Base-by-base conservation (phyloP, 2,797 vertebrate genomes). In the Silurus lanzhouensis region DNA sequence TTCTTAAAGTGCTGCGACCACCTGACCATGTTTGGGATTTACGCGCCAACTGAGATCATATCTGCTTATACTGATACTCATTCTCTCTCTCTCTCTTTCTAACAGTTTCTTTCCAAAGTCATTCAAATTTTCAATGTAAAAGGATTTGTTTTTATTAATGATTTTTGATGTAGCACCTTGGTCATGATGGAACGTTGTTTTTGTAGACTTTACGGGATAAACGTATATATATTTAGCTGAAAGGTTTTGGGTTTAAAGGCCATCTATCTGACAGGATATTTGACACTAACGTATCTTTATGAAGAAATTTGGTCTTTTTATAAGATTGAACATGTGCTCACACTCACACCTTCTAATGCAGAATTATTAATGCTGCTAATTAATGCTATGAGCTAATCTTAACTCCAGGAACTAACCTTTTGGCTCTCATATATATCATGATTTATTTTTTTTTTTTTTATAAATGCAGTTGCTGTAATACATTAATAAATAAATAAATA, bases 11-110 rank as follows among this genome's bases (percentile, higher is more conserved):
- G 14, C 72, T 27, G 14, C 1, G 27, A 77, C 25, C 12, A 0
- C 25, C 17, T 7, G 20, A 22, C 6, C 31, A 14, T 61, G 58
- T 44, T 61, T 61, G 20, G 58, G 31, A 78, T 78, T 78, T 44
- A 6, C 75, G 14, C 10, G 19, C 19, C 22, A 78, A 46, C 38
- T 61, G 38, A 38, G 38, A 38, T 38, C 38, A 38, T 38, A 38
- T 38, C 38, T 38, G 38, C 38, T 38, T 38, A 38, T 38, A 38
- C 38, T 38, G 38, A 38, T 38, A 38, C 90, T 94, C 91, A 93
- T 84, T 90, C 83, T 93, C 83, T 94, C 89, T 92, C 89, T 83
- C 57, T 25, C 88, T 84, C 19, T 17, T 6, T 31, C 31, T 31
- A 38, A 38, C 38, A 38, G 38, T 4, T 38, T 38, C 38, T 38